A percentile compares a stretch with the other conserved stretches of the same genome.
These are phyloP conservation scores for Heteronetta atricapilla DNA, from an alignment of 2,113 vertebrate species.

Conservation along the genomic window DNA sequence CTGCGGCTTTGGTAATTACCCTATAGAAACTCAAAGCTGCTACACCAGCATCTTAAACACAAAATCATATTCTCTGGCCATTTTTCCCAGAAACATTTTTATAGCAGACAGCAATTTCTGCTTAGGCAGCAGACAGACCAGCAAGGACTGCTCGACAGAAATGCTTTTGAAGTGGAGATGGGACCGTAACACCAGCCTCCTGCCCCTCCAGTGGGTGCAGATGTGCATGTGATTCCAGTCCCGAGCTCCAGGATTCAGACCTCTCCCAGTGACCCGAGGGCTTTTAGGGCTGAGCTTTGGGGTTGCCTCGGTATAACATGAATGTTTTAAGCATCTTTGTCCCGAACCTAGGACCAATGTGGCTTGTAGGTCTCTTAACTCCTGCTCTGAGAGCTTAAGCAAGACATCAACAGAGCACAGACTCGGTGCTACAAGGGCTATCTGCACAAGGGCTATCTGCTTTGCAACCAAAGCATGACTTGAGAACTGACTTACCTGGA, in stretches of 20 bases:
- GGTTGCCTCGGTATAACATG: neutral
- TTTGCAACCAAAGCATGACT: neutral
- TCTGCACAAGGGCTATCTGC: neutral
- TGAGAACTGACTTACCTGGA: neutral
- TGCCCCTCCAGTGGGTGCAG: neutral
- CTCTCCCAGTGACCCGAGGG: neutral
- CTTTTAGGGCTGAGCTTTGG: neutral
- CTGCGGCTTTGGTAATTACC: neutral
- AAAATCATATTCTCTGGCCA: neutral
- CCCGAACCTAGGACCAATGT: rapidly evolving
- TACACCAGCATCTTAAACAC: constrained; percentile 12
- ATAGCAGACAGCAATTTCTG: constrained; percentile 27
- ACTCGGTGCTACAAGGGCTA: neutral
- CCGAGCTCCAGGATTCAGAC: neutral
- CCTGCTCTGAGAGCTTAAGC: neutral
- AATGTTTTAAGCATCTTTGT: neutral
- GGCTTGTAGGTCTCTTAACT: neutral
- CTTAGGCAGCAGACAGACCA: constrained; percentile 29
- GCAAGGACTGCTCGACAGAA: constrained; percentile 9
- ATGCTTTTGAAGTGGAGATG: constrained; percentile 31
- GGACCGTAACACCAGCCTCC: neutral
- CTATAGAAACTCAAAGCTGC: constrained; percentile 2
- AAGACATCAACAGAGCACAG: neutral
- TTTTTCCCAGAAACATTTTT: constrained; percentile 7
- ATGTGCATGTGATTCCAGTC: neutral